Conservation (phyloP, 2,888 invertebrate genomes). For the Xanthia togata region DNA sequence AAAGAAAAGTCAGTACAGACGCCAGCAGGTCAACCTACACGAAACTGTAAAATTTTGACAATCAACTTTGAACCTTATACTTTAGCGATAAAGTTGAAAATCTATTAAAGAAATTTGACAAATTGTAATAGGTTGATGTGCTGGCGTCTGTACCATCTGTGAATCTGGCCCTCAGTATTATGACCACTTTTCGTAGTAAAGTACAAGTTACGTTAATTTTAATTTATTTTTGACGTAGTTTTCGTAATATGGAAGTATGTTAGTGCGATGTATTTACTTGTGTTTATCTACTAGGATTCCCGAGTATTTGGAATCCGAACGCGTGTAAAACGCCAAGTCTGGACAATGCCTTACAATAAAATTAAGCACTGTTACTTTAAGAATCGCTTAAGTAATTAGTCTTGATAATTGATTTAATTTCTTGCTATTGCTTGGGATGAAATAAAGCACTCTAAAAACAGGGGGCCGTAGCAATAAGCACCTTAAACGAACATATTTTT, state of each 20-base stretch:
- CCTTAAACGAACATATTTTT: background rate
- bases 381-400: background rate
- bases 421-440: no score
- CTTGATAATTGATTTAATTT: background rate
- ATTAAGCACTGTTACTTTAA: background rate
- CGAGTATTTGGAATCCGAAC: background rate
- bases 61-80: no score
- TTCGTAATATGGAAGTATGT: no score
- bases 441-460: background rate
- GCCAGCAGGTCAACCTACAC: no score
- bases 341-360: background rate
- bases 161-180: conserved; percentile 12
- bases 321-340: no score
- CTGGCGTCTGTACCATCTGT: no score
- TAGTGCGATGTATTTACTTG: background rate
- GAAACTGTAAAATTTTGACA: no score
- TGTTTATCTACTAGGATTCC: background rate
- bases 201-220: conserved; percentile 23
- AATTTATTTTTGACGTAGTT: background rate
- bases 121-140: no score
- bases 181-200: conserved; percentile 10
- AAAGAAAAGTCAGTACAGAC: background rate
- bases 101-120: no score
- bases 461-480: background rate
- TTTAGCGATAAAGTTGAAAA: no score